These are phyloP conservation scores for human DNA, from an alignment of 2,113 vertebrate species.

Conservation along the genomic window DNA sequence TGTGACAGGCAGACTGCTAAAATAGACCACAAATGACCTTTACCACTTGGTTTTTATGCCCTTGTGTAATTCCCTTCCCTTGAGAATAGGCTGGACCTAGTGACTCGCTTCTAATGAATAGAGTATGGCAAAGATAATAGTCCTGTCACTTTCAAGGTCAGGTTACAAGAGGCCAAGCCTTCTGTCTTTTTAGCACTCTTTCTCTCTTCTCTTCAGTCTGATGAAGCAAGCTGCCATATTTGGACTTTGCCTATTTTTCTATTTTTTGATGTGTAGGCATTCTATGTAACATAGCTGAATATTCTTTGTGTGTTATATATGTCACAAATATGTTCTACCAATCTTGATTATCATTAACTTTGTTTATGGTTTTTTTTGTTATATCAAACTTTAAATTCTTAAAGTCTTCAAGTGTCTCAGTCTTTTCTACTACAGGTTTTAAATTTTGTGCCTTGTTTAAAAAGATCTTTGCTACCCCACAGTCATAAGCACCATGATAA, in stretches of 20 bases:
- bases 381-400: neutral
- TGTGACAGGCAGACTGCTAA: neutral
- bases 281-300: neutral
- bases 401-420: neutral
- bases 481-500: neutral
- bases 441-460: neutral
- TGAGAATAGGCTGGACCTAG: neutral
- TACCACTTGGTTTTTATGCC: neutral
- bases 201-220: neutral
- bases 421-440: conserved; percentile 19
- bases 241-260: neutral
- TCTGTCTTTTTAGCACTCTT: neutral
- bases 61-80: neutral
- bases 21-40: neutral
- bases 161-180: neutral
- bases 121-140: neutral
- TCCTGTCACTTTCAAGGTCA: neutral
- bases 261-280: neutral
- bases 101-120: neutral
- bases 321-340: neutral
- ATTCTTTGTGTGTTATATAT: neutral
- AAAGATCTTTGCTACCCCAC: neutral
- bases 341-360: neutral
- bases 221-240: neutral
- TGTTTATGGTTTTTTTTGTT: neutral